Conservation (phyloP, 2,888 invertebrate genomes). For the Pristionchus exspectatus region DNA sequence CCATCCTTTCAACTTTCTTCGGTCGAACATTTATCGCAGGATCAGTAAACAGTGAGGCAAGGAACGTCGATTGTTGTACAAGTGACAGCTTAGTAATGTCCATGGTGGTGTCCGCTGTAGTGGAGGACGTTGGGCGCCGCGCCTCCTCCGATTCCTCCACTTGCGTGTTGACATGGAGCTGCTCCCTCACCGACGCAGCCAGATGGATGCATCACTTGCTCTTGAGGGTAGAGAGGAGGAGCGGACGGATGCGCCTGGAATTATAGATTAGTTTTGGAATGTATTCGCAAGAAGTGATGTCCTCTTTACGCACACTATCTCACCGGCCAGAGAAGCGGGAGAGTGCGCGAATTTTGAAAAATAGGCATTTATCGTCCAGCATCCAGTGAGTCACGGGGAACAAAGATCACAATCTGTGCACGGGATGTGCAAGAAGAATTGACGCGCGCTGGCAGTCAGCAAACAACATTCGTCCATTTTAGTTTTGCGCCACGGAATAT, state of each 20-base stretch:
- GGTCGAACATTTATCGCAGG: neutral
- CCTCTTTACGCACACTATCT: neutral
- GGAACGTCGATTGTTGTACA: neutral
- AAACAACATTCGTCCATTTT: neutral
- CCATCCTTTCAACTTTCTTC: neutral
- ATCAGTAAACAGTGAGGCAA: neutral
- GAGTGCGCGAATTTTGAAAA: too few relatives aligned
- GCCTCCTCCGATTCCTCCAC: neutral
- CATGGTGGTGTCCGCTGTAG: neutral
- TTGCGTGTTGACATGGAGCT: neutral
- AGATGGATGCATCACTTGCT: neutral
- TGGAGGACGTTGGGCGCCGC: slow-evolving; percentile 25
- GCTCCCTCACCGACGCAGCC: neutral
- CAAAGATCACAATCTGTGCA: neutral
- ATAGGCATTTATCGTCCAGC: too few relatives aligned
- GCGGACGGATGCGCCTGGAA: neutral
- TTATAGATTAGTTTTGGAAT: neutral
- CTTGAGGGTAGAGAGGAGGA: neutral
- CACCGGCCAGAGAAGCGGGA: too few relatives aligned
- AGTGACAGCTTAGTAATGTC: neutral
- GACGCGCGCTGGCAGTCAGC: neutral
- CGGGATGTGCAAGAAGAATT: neutral
- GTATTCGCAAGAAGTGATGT: neutral
- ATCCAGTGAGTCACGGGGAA: neutral
- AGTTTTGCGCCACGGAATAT: neutral